Percentiles rank a stretch among this genome's conserved stretches.
Evolutionary conservation across 2,888 invertebrate species (phyloP).

Genomic region (Cataglyphis livida): DNA sequence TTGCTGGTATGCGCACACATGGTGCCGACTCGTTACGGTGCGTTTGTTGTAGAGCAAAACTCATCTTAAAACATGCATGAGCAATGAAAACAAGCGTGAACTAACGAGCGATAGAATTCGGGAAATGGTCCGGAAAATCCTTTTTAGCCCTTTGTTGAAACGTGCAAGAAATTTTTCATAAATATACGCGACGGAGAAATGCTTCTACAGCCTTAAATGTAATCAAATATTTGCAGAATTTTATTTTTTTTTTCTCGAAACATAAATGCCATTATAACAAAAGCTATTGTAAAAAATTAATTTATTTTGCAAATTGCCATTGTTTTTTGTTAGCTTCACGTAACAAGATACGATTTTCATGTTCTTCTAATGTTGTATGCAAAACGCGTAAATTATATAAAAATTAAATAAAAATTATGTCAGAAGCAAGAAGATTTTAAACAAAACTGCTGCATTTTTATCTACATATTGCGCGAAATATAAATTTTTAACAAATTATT

Average conservation of each 20-base stretch:
- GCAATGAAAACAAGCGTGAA: slow-evolving; percentile 62
- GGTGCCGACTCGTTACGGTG: slow-evolving; percentile 69
- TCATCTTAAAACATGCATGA: slow-evolving; percentile 63
- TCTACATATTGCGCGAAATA: not conserved
- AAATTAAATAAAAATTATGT: not conserved
- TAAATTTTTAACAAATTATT: slow-evolving; percentile 7
- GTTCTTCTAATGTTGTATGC: not conserved
- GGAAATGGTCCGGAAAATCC: slow-evolving; percentile 3
- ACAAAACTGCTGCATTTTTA: not conserved
- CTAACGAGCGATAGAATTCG: slow-evolving; percentile 69
- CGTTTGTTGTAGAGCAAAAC: slow-evolving; percentile 61
- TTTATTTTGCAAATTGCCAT: not conserved
- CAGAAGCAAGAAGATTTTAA: not conserved
- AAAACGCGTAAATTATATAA: not conserved
- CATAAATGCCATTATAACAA: not conserved
- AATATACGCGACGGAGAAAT: slow-evolving; percentile 4
- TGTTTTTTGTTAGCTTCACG: not conserved
- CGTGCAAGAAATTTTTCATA: slow-evolving; percentile 5
- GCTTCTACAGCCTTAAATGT: not conserved
- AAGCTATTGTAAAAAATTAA: not conserved
- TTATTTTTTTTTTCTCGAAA: not conserved
- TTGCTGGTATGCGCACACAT: slow-evolving; percentile 57
- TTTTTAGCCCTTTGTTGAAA: not conserved
- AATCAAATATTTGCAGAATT: slow-evolving; percentile 12
- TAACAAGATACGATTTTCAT: not conserved